Base-by-base conservation (phyloP, 2,888 invertebrate genomes). In the Latheticus oryzae region DNA sequence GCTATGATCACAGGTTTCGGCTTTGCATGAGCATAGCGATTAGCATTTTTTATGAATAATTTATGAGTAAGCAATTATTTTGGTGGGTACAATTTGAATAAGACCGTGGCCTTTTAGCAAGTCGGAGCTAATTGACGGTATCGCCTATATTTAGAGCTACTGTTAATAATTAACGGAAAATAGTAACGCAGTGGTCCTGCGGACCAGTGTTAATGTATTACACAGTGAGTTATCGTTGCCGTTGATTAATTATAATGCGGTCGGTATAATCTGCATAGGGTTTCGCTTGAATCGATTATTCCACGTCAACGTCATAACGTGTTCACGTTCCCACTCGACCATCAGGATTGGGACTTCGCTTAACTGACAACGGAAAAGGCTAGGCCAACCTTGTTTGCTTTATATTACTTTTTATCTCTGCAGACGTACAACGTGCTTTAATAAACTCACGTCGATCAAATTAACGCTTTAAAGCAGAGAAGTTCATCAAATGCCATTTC, bases 201-300 rank as follows among this genome's bases (percentile, higher is more conserved):
- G 11, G 21, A 45, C 37, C 35, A 24, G 35, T 37, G 43, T 54
- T 59, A 59, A 54, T 59, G 43, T 50, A 43, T 59, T 54, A 48
- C 43, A 48, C 16, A 55, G 35, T n/a, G 12, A 57, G 43, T 57
- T 57, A 57, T 51, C 47, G 56, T 59, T 61, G 56, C 54, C 42
- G 54, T 55, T 62, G 64, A 64, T 64, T 62, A 64, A 64, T 64
- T 64, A 64, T 64, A 64, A 58, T 64, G 62, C 60, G 64, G 59
- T 55, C 57, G 59, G 63, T 28, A 62, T 63, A 63, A 63, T 63
- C 61, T 63, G 61, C 63, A 61, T 61, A 60, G 60, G 61, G 61
- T 56, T 60, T 61, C 58, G 58, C 42, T 51, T 47, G 48, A 63
- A 63, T 63, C 63, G 63, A 63, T 63, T 63, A 62, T 59, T 63